A percentile compares a stretch with the other conserved stretches of the same genome.
phyloP scores from a whole-genome alignment of 2,113 vertebrate genomes.

The Mustela lutreola region DNA sequence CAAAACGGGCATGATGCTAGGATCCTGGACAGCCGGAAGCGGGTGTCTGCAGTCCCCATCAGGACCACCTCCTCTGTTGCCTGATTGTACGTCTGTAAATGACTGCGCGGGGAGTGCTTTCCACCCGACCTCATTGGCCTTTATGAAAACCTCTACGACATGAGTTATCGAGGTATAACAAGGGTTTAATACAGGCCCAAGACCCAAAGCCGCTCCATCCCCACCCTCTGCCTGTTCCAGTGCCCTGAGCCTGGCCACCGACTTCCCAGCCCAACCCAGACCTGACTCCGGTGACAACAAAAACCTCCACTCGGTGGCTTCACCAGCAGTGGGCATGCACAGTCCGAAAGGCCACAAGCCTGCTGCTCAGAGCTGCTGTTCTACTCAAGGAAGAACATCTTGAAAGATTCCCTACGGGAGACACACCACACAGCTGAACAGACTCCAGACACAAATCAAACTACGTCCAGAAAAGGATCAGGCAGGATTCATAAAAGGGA shows the following conservation, averaged over 20 bases:
- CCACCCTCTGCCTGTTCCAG: too few relatives aligned
- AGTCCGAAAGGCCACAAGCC: background rate
- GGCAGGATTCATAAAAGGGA: background rate
- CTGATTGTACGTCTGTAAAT: background rate
- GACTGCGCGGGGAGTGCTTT: background rate
- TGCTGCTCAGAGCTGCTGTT: background rate
- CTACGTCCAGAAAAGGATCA: background rate
- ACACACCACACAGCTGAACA: background rate
- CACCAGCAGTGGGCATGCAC: background rate
- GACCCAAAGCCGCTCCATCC: background rate
- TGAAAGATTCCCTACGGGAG: background rate
- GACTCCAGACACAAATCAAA: background rate
- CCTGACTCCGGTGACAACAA: background rate
- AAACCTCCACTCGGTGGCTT: background rate
- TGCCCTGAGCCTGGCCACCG: background rate
- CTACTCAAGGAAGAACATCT: background rate
- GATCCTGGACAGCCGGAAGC: background rate
- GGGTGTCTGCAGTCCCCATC: background rate
- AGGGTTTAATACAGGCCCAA: background rate
- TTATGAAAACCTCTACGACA: background rate
- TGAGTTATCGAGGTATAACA: background rate
- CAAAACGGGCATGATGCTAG: background rate
- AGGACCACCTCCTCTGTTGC: background rate
- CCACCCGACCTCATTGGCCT: background rate
- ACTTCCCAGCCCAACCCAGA: background rate